Conservation (phyloP, 2,888 invertebrate genomes). For the Drosophila suboccidentalis region DNA sequence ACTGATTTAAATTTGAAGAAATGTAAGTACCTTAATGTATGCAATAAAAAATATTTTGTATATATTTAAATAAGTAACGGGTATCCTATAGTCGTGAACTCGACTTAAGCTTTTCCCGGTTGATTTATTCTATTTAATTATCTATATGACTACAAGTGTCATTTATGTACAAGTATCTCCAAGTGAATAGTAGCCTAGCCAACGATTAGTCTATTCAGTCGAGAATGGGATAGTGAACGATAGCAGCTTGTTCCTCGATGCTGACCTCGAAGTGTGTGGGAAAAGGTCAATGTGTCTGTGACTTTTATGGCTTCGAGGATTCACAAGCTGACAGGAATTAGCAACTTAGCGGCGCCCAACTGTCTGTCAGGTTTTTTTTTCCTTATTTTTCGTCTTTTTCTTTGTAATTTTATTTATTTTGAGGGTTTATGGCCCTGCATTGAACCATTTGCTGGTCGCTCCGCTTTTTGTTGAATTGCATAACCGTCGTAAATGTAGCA, state of each 20-base stretch:
- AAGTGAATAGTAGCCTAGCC: constrained; percentile 11
- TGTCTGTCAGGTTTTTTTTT: constrained; percentile 22
- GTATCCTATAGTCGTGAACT: no score
- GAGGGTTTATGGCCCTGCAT: constrained; percentile 11
- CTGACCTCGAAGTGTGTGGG: constrained; percentile 47
- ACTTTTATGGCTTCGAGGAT: constrained; percentile 26
- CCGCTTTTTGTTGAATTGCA: constrained; percentile 38
- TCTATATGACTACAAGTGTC: no score
- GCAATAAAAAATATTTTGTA: no score
- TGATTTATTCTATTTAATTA: no score
- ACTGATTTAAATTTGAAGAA: no score
- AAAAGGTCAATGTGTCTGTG: constrained; percentile 51
- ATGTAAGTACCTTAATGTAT: no score
- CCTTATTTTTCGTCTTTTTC: not conserved
- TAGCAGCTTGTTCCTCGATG: constrained; percentile 4
- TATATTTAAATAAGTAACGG: no score
- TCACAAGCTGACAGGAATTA: constrained; percentile 20
- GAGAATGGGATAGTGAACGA: not conserved
- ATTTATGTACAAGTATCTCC: not conserved
- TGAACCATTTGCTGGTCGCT: constrained; percentile 1
- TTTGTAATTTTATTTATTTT: not conserved
- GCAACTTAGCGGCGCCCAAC: constrained; percentile 16
- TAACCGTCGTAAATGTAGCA: constrained; percentile 29
- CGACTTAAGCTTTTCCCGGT: no score
- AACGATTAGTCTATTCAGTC: constrained; percentile 3